phyloP scores from a whole-genome alignment of 2,113 vertebrate species.

The Eulacestoma nigropectus region DNA sequence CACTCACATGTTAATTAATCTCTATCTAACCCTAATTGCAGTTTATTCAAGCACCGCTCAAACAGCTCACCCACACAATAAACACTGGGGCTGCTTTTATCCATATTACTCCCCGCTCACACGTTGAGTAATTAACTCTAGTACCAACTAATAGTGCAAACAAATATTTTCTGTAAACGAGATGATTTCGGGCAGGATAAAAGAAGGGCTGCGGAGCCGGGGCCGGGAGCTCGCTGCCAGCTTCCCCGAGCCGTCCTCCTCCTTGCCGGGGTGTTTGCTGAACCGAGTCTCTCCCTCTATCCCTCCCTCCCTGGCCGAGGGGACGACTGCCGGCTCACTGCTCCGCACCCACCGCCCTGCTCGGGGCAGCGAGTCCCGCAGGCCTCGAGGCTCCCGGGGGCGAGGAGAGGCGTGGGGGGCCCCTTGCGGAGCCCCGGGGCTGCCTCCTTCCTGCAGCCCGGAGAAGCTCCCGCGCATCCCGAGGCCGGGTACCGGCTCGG shows the following conservation, averaged over 20 bases:
- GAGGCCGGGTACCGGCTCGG: neutral
- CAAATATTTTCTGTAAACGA: constrained; percentile 81
- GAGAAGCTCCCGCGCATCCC: neutral
- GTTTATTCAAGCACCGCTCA: constrained; percentile 88
- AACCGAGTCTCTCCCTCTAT: neutral
- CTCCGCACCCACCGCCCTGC: neutral
- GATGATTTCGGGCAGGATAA: constrained; percentile 76
- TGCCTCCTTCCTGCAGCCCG: neutral
- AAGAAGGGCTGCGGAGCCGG: constrained; percentile 56
- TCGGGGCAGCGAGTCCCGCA: neutral
- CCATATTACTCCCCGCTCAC: constrained; percentile 81
- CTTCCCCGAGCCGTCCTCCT: neutral
- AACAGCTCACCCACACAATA: constrained; percentile 88
- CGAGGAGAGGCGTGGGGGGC: neutral
- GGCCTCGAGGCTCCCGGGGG: neutral
- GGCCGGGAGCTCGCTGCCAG: constrained; percentile 40
- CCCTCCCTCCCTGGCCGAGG: neutral
- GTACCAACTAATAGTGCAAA: constrained; percentile 80
- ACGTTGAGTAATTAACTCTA: constrained; percentile 86
- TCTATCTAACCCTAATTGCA: constrained; percentile 86
- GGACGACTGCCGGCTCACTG: neutral
- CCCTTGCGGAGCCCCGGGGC: neutral
- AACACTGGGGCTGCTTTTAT: constrained; percentile 90
- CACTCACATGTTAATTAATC: constrained; percentile 89
- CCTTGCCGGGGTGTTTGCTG: neutral